Base-by-base conservation (phyloP, 2,888 invertebrate genomes). In the Drosophila neoperkinsi region DNA sequence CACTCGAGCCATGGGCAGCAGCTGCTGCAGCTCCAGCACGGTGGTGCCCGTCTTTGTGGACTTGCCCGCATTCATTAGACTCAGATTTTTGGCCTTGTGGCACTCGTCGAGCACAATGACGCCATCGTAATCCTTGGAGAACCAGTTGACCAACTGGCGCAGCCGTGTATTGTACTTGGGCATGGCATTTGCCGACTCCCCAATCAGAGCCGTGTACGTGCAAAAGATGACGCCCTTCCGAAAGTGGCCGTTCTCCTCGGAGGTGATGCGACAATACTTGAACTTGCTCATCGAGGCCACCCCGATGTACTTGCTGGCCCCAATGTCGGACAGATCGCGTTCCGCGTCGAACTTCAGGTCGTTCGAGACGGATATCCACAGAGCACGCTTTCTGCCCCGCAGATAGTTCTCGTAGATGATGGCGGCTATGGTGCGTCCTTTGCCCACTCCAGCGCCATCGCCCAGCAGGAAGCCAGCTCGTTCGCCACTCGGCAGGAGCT, bases 31-130 rank as follows among this genome's bases (percentile, higher is more conserved):
- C 90, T 99, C 99, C 70, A 99, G 94, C 1, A 99, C 99, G 0
- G 99, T 98, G 25, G 97, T 94, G 61, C 99, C 99, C 0, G 99
- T 99, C 94, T 99, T 99, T 0, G 99, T 99, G 3, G 99, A 98
- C 92, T 99, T 99, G 25, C 98, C 97, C 1, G 98, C 98, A 0
- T 99, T 99, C 21, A 97, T 96, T 0, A 99, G 98, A 91, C 98
- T 98, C 53, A 99, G 94, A 94, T 99, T 99, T 94, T 99, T 99
- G 0, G 99, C 99, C 88, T 99, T 96, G 94, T 99, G 99, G 93
- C 99, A 99, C 93, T 99, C 99, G 94, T 99, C 99, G 94, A 99
- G 99, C n/a, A 99, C 96, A 88, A 99, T 97, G 94, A 97, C 94
- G 71, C 99, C 99, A 0, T 57, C 49, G 10, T 68, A 77, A 91